Percentiles rank a stretch among this genome's conserved stretches.
Conservation (phyloP, 1,140 invertebrate species). For the Aphaenogaster ashmeadi region DNA sequence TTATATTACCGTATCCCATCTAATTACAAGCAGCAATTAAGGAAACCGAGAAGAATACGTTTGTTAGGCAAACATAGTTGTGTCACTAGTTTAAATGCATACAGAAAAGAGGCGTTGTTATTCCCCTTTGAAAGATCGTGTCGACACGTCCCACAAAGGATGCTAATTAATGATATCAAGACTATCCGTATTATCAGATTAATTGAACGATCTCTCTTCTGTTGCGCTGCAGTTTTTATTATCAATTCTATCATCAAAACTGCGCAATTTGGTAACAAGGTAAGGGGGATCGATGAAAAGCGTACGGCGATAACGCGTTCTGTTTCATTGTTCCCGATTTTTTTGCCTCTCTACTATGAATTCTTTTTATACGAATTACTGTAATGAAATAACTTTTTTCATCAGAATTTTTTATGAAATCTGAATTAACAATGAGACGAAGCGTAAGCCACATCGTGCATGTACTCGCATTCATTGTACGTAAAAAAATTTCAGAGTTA, state of each 20-base stretch:
- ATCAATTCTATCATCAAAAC: background rate
- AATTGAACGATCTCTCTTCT: conserved; percentile 43
- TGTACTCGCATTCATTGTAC: background rate
- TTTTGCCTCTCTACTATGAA: background rate
- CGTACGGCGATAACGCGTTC: conserved; percentile 11
- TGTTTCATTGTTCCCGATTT: conserved; percentile 24
- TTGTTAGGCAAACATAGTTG: conserved; percentile 25
- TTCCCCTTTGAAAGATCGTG: conserved; percentile 40
- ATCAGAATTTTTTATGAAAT: background rate
- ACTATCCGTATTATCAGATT: conserved; percentile 27
- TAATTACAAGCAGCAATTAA: conserved; percentile 46
- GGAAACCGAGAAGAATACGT: conserved; percentile 14
- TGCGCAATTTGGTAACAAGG: conserved; percentile 31
- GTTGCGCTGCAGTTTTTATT: conserved; percentile 22
- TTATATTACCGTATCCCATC: background rate
- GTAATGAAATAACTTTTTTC: conserved; percentile 25
- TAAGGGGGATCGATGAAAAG: conserved; percentile 21
- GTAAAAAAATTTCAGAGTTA: background rate
- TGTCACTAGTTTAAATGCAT: conserved; percentile 27
- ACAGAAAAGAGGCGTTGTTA: conserved; percentile 30
- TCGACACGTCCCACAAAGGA: conserved; percentile 27
- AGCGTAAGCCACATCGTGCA: background rate
- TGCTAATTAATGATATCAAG: conserved; percentile 50
- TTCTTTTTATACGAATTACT: background rate
- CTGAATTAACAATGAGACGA: background rate